phyloP scores from a whole-genome alignment of 2,797 vertebrate species.

The Streptopelia turtur region DNA sequence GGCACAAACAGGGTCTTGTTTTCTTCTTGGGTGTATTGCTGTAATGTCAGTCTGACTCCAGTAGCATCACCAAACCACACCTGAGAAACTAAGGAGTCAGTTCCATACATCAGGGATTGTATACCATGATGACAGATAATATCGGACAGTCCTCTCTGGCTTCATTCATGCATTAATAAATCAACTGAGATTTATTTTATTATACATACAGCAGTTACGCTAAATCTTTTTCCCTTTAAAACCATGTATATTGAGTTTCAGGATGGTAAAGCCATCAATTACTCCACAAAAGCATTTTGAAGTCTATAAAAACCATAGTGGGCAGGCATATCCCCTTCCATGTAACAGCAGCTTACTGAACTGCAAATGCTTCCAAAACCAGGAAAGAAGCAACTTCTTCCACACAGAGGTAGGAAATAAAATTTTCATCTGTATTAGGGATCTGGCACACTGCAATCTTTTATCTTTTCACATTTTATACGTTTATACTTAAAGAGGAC shows the following conservation, averaged over 20 bases:
- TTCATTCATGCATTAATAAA: conserved; percentile 2
- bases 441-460: not conserved
- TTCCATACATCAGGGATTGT: not conserved
- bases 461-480: not conserved
- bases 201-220: not conserved
- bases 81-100: not conserved
- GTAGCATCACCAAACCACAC: not conserved
- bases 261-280: not conserved
- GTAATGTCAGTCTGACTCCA: not conserved
- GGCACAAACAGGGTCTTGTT: not conserved
- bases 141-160: not conserved
- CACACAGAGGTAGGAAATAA: not conserved
- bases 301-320: not conserved
- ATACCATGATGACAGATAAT: not conserved
- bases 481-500: not conserved
- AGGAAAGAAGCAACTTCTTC: not conserved
- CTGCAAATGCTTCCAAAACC: not conserved
- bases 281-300: conserved; percentile 3
- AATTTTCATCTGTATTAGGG: not conserved
- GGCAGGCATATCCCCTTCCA: not conserved
- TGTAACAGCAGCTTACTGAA: not conserved
- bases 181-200: not conserved
- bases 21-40: not conserved
- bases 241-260: conserved; percentile 4
- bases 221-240: conserved; percentile 24